phyloP scores from a whole-genome alignment of 2,888 invertebrate species.

The Rhamphomyia laevipes region DNA sequence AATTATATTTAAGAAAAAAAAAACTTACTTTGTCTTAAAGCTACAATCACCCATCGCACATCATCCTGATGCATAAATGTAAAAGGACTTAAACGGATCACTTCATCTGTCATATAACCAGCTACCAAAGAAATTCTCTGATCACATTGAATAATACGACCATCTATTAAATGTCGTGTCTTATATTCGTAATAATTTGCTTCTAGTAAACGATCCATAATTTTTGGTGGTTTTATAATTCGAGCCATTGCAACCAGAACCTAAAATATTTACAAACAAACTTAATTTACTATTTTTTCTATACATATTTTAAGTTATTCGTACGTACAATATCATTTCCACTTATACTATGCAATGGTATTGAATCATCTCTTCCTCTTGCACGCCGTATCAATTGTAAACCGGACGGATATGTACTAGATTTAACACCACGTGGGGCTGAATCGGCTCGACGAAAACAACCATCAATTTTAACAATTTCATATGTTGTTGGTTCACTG shows the following conservation, averaged over 20 bases:
- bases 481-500: conserved; percentile 59
- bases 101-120: conserved; percentile 82
- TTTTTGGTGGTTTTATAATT: conserved; percentile 55
- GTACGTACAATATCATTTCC: conserved; percentile 47
- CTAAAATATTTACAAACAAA: conserved; percentile 22
- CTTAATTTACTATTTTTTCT: too few relatives aligned
- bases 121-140: conserved; percentile 81
- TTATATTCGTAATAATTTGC: conserved; percentile 74
- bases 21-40: conserved; percentile 66
- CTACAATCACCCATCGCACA: conserved; percentile 79
- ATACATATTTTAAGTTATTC: too few relatives aligned
- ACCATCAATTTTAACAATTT: conserved; percentile 57
- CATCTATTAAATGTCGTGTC: conserved; percentile 79
- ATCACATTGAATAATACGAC: conserved; percentile 80
- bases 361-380: conserved; percentile 42
- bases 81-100: conserved; percentile 78
- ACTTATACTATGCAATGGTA: conserved; percentile 41
- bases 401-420: conserved; percentile 35
- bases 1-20: not conserved
- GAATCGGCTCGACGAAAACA: conserved; percentile 46
- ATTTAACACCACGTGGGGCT: conserved; percentile 41
- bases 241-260: conserved; percentile 63
- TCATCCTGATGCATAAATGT: conserved; percentile 84
- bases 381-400: conserved; percentile 40
- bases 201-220: conserved; percentile 53